These are phyloP conservation scores for Cremastobaeus sp. DNA, from an alignment of 2,888 invertebrate genomes.

Conservation along the genomic window DNA sequence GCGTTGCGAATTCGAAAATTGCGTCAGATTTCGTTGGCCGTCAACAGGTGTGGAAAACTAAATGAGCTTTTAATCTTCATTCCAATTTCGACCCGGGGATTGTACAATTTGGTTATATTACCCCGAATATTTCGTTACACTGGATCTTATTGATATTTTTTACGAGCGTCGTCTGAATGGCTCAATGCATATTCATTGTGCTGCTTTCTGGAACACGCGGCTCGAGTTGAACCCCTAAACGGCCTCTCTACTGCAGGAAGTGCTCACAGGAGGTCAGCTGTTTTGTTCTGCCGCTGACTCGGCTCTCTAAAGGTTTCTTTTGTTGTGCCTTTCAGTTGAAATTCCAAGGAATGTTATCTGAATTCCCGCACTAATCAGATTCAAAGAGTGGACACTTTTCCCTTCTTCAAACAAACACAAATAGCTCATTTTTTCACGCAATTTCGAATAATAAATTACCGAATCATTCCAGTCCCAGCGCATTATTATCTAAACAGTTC, in stretches of 20 bases:
- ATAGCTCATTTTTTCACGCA: neutral
- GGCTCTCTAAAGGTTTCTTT: conserved; percentile 30
- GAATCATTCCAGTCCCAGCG: too few relatives aligned
- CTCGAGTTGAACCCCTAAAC: conserved; percentile 12
- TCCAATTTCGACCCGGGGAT: too few relatives aligned
- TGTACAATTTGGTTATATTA: too few relatives aligned
- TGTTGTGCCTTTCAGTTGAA: conserved; percentile 24
- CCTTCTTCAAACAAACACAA: too few relatives aligned
- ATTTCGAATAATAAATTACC: too few relatives aligned
- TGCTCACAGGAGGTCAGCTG: conserved; percentile 53
- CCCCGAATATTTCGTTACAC: too few relatives aligned
- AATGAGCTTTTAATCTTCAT: too few relatives aligned
- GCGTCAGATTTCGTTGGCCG: too few relatives aligned
- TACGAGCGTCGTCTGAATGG: conserved; percentile 4
- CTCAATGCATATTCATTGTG: conserved; percentile 7
- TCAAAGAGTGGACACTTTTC: conserved; percentile 1
- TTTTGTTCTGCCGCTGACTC: conserved; percentile 51
- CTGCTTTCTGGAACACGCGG: conserved; percentile 13
- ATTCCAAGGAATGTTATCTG: conserved; percentile 36
- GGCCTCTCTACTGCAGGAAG: conserved; percentile 24
- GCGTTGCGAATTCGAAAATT: too few relatives aligned
- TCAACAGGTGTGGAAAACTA: too few relatives aligned
- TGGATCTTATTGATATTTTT: too few relatives aligned
- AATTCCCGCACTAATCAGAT: conserved; percentile 14
- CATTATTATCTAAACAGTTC: too few relatives aligned